Evolutionary conservation across 2,888 invertebrate species (phyloP).

Genomic region (Aspidiotus destructor): DNA sequence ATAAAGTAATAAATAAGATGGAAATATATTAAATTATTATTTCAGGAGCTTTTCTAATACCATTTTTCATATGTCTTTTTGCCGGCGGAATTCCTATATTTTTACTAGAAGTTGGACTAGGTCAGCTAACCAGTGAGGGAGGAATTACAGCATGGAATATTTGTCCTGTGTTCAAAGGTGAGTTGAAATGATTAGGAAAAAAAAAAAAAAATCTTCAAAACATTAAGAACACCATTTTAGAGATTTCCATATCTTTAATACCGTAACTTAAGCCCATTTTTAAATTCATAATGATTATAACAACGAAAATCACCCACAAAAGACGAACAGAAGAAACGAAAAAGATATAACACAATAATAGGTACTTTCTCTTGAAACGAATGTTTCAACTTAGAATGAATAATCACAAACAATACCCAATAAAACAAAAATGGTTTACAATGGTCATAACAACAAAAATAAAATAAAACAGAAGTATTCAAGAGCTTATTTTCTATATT

Average conservation of each 20-base stretch:
- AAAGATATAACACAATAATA: no score
- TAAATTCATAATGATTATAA: neutral
- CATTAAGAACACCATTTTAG: neutral
- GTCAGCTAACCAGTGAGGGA: conserved; percentile 51
- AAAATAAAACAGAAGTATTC: no score
- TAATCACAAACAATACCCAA: no score
- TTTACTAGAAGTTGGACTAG: conserved; percentile 52
- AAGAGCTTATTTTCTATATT: no score
- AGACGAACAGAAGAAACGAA: no score
- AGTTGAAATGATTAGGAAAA: neutral
- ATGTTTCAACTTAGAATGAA: no score
- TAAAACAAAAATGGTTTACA: no score
- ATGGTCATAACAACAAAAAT: no score
- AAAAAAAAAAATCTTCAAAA: no score
- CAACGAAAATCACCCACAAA: neutral
- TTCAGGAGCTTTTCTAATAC: conserved; percentile 50
- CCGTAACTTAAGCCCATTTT: neutral
- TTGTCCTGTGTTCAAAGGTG: conserved; percentile 38
- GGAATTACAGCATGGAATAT: conserved; percentile 40
- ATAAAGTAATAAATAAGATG: no score
- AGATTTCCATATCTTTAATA: neutral
- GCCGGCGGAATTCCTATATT: conserved; percentile 53
- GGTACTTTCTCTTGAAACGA: no score
- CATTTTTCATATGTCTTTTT: conserved; percentile 51
- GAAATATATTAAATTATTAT: neutral